Percentiles rank a stretch among this genome's conserved stretches.
These are phyloP conservation scores for Enteromius radiatus DNA, from an alignment of 2,797 vertebrate species.

Conservation along the genomic window DNA sequence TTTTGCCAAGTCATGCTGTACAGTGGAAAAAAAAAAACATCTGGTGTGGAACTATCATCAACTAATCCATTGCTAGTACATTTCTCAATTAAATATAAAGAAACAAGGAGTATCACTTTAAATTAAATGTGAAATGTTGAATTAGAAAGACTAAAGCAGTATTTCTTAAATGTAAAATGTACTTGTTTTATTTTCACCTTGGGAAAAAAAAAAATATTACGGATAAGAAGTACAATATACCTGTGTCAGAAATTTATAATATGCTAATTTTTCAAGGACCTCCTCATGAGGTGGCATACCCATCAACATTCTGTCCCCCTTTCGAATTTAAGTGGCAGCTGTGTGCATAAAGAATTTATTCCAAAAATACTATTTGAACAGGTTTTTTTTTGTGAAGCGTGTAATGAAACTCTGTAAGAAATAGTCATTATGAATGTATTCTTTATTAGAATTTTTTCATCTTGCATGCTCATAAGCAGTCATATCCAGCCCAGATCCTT, in stretches of 20 bases:
- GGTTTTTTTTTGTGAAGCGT: background rate
- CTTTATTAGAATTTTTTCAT: background rate
- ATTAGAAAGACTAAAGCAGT: background rate
- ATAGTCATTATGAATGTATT: background rate
- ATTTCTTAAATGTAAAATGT: background rate
- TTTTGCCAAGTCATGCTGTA: background rate
- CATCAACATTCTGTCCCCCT: background rate
- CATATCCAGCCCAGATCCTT: slow-evolving; percentile 39
- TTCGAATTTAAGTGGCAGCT: background rate
- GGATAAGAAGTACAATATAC: background rate
- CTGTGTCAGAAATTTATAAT: background rate
- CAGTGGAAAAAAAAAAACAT: background rate
- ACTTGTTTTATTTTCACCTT: background rate
- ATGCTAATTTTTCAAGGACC: background rate
- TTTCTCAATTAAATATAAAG: background rate
- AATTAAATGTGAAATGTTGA: background rate
- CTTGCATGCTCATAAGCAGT: slow-evolving; percentile 7
- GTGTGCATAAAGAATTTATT: background rate
- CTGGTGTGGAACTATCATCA: background rate
- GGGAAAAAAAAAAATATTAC: background rate
- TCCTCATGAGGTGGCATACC: background rate
- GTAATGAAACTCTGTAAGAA: background rate
- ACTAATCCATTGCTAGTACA: background rate
- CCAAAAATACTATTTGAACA: background rate
- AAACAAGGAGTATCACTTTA: background rate